Base-by-base conservation (phyloP, 2,797 vertebrate species). In the Monodelphis domestica region DNA sequence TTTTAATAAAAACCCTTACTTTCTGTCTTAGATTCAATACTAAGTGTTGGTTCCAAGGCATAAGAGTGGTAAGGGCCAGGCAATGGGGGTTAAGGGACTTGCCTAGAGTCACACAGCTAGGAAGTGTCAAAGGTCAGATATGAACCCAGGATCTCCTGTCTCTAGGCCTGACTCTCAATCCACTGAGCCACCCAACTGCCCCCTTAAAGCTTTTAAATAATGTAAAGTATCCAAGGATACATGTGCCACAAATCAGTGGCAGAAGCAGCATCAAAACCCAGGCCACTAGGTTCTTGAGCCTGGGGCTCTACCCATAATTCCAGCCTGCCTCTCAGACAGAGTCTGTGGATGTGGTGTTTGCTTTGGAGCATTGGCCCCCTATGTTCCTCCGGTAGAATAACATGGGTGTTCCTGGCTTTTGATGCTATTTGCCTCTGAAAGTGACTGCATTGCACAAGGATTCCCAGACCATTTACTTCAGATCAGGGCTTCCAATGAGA, bases 281-380 rank as follows among this genome's bases (percentile, higher is more conserved):
- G 87, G 89, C 88, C 90, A 93, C 95, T 95, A 87, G 91, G 88
- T 93, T 93, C 63, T 51, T 89, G 91, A 89, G 87, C 15, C 87
- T 70, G 92, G 93, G 59, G 87, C 93, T 51, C 52, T 92, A 95
- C 95, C 95, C 94, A 93, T 56, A 2, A 91, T 26, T 84, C 38
- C 70, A 84, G 70, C 38, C 9, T 7, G 70, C 70, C 38, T 84
- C 70, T 84, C 70, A 84, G 28, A 4, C 89, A 50, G 54, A 0
- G 93, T 90, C 96, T 96, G 94, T 91, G 91, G 91, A 53, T 5
- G 0, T 24, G 2, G 15, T 92, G 89, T 96, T 90, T 96, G 96
- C 88, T 87, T 90, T 96, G 92, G 94, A 95, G n/a, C 50, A 54
- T 53, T 15, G 5, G 89, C 54, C 88, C 91, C 78, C 84, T 89